A percentile compares a stretch with the other conserved stretches of the same genome.
Conservation (phyloP, 2,888 invertebrate genomes). For the Archips crataeganus region DNA sequence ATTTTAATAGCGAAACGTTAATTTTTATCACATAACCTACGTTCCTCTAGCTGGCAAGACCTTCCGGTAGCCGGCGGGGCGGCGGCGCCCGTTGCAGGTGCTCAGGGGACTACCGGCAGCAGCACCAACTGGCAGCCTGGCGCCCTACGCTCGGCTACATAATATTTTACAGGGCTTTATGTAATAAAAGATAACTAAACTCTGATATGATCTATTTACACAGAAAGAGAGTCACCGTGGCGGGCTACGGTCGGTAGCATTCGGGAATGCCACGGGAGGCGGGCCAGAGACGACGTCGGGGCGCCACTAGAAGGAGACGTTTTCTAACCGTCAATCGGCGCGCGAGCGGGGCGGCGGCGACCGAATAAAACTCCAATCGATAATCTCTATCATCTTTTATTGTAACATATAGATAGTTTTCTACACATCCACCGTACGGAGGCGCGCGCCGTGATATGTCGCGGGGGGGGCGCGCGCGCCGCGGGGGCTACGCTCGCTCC, state of each 20-base stretch:
- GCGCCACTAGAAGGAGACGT: too few relatives aligned
- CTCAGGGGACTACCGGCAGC: too few relatives aligned
- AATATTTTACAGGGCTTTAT: too few relatives aligned
- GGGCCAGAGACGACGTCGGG: too few relatives aligned
- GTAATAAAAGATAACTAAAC: neutral
- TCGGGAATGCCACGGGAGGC: neutral
- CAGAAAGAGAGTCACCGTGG: neutral
- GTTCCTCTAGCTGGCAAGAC: too few relatives aligned
- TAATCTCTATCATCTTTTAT: constrained; percentile 80
- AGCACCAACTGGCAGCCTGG: too few relatives aligned
- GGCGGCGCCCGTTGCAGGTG: too few relatives aligned
- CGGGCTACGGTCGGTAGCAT: neutral
- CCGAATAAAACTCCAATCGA: constrained; percentile 61
- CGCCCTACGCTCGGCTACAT: too few relatives aligned
- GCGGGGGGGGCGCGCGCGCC: constrained; percentile 40
- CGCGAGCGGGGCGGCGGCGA: neutral
- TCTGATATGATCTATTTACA: neutral
- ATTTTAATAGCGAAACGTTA: neutral
- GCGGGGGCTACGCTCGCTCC: constrained; percentile 41
- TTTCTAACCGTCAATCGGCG: neutral
- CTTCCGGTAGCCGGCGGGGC: too few relatives aligned
- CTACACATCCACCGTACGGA: constrained; percentile 81
- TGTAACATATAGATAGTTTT: constrained; percentile 82
- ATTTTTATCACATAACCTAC: neutral
- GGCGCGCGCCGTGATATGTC: constrained; percentile 75